Percentiles rank a stretch among this genome's conserved stretches.
phyloP scores from a whole-genome alignment of 2,888 invertebrate species.

The Drosophila emarginata region DNA sequence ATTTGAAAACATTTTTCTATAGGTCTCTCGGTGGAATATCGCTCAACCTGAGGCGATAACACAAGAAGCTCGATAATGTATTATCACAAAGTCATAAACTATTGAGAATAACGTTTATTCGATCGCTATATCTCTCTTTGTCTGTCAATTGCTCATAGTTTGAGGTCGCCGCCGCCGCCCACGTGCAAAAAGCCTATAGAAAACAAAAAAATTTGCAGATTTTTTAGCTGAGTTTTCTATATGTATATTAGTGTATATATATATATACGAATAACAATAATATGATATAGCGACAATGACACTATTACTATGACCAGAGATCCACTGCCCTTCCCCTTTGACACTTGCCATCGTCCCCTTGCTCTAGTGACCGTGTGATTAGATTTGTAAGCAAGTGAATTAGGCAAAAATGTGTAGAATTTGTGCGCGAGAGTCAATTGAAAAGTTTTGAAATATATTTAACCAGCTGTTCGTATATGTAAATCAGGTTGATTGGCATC shows the following conservation, averaged over 20 bases:
- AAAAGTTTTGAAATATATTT: conserved; percentile 16
- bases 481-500: conserved; percentile 38
- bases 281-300: conserved; percentile 66
- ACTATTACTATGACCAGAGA: conserved; percentile 51
- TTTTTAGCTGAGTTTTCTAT: background rate
- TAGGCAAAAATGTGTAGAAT: conserved; percentile 44
- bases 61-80: conserved; percentile 51
- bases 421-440: conserved; percentile 40
- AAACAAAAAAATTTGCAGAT: background rate
- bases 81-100: conserved; percentile 33
- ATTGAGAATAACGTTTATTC: conserved; percentile 4
- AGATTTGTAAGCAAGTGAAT: conserved; percentile 70
- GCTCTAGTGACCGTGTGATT: conserved; percentile 43
- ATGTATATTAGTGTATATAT: background rate
- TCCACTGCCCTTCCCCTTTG: background rate
- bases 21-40: background rate
- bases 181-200: conserved; percentile 20
- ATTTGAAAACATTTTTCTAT: conserved; percentile 36
- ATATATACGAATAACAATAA: conserved; percentile 45
- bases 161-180: too few relatives aligned
- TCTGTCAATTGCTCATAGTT: conserved; percentile 5
- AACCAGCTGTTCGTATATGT: conserved; percentile 31
- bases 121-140: background rate
- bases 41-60: background rate
- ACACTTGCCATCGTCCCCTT: background rate